Percentiles rank a stretch among this genome's conserved stretches.
Evolutionary conservation across 2,797 vertebrate genomes (phyloP).

Genomic region (Arnoldichthys spilopterus): DNA sequence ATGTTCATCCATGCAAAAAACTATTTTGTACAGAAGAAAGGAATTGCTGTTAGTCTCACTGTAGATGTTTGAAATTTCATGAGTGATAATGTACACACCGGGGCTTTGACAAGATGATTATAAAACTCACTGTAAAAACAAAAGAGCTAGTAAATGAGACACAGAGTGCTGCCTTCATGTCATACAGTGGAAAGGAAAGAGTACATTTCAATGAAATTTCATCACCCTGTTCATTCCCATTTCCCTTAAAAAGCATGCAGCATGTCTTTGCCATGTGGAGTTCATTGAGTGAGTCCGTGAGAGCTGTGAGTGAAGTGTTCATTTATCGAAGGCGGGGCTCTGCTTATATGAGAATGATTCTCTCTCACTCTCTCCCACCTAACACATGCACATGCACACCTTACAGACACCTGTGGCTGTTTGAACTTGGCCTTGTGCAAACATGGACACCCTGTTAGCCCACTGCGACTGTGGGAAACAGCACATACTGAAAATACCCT

Average conservation of each 20-base stretch:
- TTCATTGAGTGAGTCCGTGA: constrained; percentile 64
- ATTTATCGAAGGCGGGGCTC: constrained; percentile 79
- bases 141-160: neutral
- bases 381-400: constrained; percentile 32
- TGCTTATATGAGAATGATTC: constrained; percentile 68
- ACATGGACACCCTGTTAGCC: constrained; percentile 29
- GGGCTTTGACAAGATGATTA: neutral
- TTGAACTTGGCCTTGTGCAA: constrained; percentile 31
- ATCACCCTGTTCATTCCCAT: constrained; percentile 61
- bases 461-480: neutral
- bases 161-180: neutral
- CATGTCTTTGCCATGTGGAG: constrained; percentile 20
- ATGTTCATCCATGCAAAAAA: neutral
- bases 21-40: neutral
- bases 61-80: neutral
- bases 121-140: neutral
- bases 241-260: constrained; percentile 32
- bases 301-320: constrained; percentile 48
- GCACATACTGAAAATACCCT: constrained; percentile 8
- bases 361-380: constrained; percentile 57
- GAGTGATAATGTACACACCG: constrained; percentile 7
- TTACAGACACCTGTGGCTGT: constrained; percentile 37
- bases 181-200: constrained; percentile 10
- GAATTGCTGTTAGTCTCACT: neutral
- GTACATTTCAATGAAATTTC: constrained; percentile 28